These are phyloP conservation scores for Apodemia hepburni DNA, from an alignment of 2,888 invertebrate genomes.

Conservation along the genomic window DNA sequence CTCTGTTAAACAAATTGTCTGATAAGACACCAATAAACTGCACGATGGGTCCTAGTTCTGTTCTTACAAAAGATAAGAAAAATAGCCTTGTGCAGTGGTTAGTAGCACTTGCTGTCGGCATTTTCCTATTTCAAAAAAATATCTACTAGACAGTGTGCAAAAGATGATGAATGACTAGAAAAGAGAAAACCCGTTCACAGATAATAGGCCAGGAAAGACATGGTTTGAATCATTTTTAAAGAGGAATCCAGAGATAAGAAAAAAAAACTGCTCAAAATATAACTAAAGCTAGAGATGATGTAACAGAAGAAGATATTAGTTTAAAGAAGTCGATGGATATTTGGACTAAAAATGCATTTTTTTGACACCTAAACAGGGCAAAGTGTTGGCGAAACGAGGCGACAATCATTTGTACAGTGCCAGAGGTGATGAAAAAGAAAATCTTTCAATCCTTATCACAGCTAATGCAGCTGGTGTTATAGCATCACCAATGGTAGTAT, in stretches of 20 bases:
- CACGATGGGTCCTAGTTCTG: too few species aligned
- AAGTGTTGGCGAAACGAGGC: not conserved
- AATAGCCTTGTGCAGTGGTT: too few species aligned
- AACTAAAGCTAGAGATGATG: not conserved
- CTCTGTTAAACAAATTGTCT: too few species aligned
- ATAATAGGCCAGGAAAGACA: not conserved
- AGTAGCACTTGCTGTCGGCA: too few species aligned
- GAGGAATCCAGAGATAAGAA: not conserved
- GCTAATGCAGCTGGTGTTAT: constrained; percentile 33
- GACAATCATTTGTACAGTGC: not conserved
- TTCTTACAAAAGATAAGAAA: too few species aligned
- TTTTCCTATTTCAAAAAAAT: not conserved
- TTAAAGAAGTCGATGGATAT: not conserved
- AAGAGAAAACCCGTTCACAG: not conserved
- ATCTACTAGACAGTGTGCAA: not conserved
- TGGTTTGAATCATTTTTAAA: not conserved
- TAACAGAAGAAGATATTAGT: not conserved
- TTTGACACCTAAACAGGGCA: not conserved
- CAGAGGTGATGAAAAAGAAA: constrained; percentile 37
- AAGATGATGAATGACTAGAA: not conserved
- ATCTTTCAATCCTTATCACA: constrained; percentile 32
- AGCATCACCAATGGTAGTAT: constrained; percentile 35
- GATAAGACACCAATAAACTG: too few species aligned
- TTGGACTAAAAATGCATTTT: not conserved
- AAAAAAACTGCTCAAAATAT: not conserved